Evolutionary conservation across 1,140 invertebrate species (phyloP).

Genomic region (Cecropterus lyciades): DNA sequence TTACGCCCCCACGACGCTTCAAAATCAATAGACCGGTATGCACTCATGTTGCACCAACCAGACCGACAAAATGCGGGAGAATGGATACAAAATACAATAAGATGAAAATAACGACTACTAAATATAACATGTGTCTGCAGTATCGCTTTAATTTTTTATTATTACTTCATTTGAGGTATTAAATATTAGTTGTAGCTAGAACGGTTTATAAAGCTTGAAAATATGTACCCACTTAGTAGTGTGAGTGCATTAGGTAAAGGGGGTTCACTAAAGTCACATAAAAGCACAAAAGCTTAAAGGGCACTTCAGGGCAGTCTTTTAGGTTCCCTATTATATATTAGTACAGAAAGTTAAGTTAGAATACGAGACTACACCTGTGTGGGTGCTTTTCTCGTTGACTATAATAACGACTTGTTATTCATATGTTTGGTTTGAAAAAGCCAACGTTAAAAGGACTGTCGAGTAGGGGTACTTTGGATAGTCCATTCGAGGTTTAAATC

Average conservation of each 20-base stretch:
- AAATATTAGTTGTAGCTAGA: no score
- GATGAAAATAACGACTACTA: slow-evolving; percentile 1
- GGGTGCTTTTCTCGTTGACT: slow-evolving; percentile 24
- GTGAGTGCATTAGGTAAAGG: slow-evolving; percentile 10
- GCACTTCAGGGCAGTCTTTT: slow-evolving; percentile 20
- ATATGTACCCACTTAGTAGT: background rate
- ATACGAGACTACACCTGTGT: slow-evolving; percentile 27
- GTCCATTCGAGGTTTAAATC: slow-evolving; percentile 23
- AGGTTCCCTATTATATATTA: slow-evolving; percentile 17
- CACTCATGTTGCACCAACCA: slow-evolving; percentile 49
- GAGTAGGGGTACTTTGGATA: slow-evolving; percentile 35
- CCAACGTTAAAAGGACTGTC: slow-evolving; percentile 22
- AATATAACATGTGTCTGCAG: background rate
- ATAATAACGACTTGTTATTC: slow-evolving; percentile 32
- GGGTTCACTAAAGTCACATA: background rate
- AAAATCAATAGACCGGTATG: slow-evolving; percentile 68
- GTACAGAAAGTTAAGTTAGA: slow-evolving; percentile 18
- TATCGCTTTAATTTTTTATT: background rate
- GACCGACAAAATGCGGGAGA: slow-evolving; percentile 40
- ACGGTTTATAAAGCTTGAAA: no score
- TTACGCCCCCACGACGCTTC: slow-evolving; percentile 69
- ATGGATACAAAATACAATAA: slow-evolving; percentile 40
- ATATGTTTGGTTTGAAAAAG: slow-evolving; percentile 22
- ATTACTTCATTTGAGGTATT: no score
- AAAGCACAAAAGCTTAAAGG: slow-evolving; percentile 18